Evolutionary conservation across 2,888 invertebrate genomes (phyloP), one percentile per base, ranked within the genome.

Genomic region (Leptothorax acervorum): DNA sequence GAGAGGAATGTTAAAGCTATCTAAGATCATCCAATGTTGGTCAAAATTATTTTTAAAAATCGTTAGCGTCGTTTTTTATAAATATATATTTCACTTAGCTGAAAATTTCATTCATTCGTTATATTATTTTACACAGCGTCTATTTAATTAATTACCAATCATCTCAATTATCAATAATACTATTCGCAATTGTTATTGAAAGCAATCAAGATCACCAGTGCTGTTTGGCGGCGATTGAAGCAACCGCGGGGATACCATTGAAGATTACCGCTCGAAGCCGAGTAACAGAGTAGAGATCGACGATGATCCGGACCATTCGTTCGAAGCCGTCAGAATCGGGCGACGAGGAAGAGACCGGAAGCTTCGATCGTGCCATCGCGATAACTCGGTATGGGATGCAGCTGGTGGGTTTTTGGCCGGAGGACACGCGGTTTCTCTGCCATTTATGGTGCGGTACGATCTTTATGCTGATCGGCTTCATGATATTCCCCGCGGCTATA

Each of bases 361-460:
- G 28, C 70, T 83, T 86, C 60, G 45, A 73, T 31, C 63, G 57
- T 55, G 71, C 76, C 3, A 55, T 70, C 9, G 53, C 62, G 51
- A 71, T 81, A 53, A 81, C 66, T 12, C 70, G 68, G 35, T 82
- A 74, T 45, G 51, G 66, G 35, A 84, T 76, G 74, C 73, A 53
- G 70, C 35, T 65, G 42, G 51, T 62, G 15, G 76, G 75, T 39
- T 35, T 85, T 45, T 88, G 86, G 85, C 82, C 86, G 9, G 15
- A 71, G 42, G 68, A 83, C 35, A 76, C 84, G 68, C 66, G 48
- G n/a, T 73, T 66, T 11, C 55, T 84, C 15, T 35, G 8, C 60
- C 9, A 62, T 39, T 12, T 84, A 48, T 85, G 74, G 55, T 81
- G 68, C 45, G 70, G 53, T 62, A 2, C 63, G 35, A 57, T n/a